These are phyloP conservation scores for Ectobius pallidus DNA, from an alignment of 2,888 invertebrate genomes.

Conservation along the genomic window DNA sequence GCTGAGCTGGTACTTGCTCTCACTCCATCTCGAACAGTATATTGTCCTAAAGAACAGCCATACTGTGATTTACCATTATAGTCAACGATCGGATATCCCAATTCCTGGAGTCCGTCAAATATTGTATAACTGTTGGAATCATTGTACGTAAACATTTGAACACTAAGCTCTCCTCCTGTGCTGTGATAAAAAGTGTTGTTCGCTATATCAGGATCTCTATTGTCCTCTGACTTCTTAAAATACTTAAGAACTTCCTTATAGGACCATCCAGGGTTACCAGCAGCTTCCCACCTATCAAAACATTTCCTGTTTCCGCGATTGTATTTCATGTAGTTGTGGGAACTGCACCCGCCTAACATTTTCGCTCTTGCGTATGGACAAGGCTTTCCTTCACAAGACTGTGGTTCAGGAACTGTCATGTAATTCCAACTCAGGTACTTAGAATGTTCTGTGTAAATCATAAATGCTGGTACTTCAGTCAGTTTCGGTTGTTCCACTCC, in stretches of 20 bases:
- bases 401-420: background rate
- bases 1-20: conserved; percentile 13
- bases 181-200: background rate
- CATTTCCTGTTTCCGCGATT: conserved; percentile 13
- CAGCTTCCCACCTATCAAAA: background rate
- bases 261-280: conserved; percentile 15
- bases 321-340: background rate
- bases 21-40: background rate
- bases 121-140: background rate
- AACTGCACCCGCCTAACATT: conserved; percentile 8
- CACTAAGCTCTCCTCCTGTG: conserved; percentile 3
- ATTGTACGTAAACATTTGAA: background rate
- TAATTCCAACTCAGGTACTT: conserved; percentile 50
- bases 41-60: background rate
- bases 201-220: background rate
- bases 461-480: background rate
- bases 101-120: background rate
- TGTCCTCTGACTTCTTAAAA: conserved; percentile 26
- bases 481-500: background rate
- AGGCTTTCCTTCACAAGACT: background rate
- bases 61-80: background rate
- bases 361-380: background rate
- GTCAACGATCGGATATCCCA: background rate
- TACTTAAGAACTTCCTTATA: background rate
- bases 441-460: conserved; percentile 45